These are phyloP conservation scores for Sogatella furcifera DNA, from an alignment of 1,140 invertebrate species.

Conservation along the genomic window DNA sequence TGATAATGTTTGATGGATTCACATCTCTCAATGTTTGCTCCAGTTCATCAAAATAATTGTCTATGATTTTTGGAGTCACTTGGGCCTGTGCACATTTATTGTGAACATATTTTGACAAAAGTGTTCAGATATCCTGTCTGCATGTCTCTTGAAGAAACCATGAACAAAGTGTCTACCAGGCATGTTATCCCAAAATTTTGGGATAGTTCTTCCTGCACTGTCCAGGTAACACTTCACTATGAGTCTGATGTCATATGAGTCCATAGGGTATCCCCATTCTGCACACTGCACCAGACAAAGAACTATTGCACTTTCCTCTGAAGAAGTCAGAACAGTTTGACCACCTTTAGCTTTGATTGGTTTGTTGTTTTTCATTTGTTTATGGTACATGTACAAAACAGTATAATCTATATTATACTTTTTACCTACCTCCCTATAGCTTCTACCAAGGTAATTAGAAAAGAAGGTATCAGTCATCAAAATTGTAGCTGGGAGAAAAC, in stretches of 20 bases:
- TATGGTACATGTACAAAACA: conserved; percentile 3
- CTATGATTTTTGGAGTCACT: conserved; percentile 12
- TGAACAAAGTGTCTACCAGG: conserved; percentile 23
- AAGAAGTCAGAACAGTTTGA: neutral
- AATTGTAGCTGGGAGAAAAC: too few species aligned
- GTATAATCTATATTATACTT: neutral
- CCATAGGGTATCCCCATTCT: conserved; percentile 8
- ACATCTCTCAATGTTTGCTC: conserved; percentile 24
- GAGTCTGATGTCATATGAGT: neutral
- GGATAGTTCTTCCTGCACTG: neutral
- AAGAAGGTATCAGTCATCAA: too few species aligned
- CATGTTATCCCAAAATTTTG: conserved; percentile 25
- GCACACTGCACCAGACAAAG: neutral
- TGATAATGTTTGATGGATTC: conserved; percentile 29
- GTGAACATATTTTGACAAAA: neutral
- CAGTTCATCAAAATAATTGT: conserved; percentile 1
- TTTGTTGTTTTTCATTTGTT: neutral
- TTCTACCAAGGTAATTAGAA: neutral
- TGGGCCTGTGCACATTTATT: neutral
- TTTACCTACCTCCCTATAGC: neutral
- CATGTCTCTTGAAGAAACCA: neutral
- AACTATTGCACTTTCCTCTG: neutral
- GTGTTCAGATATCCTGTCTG: neutral
- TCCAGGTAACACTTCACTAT: neutral
- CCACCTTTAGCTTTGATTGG: neutral